These are phyloP conservation scores for Tubiluchus corallicola DNA, from an alignment of 2,888 invertebrate genomes.

Conservation along the genomic window DNA sequence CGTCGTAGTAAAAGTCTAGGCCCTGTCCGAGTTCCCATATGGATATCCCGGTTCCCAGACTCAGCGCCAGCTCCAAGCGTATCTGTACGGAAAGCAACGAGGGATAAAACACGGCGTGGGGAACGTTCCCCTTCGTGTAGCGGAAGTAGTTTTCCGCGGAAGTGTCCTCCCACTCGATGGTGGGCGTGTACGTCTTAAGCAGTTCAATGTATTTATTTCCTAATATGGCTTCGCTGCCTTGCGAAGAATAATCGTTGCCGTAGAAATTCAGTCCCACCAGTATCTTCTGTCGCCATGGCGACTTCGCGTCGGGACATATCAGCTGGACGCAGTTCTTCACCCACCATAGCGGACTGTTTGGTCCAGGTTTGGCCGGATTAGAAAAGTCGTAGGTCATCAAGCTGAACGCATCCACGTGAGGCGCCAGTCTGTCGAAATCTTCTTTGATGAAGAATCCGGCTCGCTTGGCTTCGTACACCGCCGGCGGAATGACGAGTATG, in stretches of 20 bases:
- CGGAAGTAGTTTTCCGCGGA: constrained; percentile 61
- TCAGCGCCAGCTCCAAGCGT: constrained; percentile 54
- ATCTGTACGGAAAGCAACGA: constrained; percentile 63
- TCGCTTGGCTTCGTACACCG: constrained; percentile 25
- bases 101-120: constrained; percentile 68
- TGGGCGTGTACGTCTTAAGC: constrained; percentile 51
- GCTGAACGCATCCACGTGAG: constrained; percentile 63
- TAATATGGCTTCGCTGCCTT: constrained; percentile 59
- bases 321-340: constrained; percentile 51
- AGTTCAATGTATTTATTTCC: constrained; percentile 46
- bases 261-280: constrained; percentile 80
- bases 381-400: constrained; percentile 96
- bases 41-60: constrained; percentile 63
- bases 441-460: constrained; percentile 49
- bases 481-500: constrained; percentile 63
- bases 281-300: constrained; percentile 49
- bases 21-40: constrained; percentile 96
- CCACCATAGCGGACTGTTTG: constrained; percentile 76
- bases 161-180: constrained; percentile 53
- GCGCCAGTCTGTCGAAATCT: constrained; percentile 55
- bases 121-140: constrained; percentile 63
- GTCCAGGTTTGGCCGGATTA: constrained; percentile 49
- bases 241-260: constrained; percentile 64
- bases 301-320: constrained; percentile 37
- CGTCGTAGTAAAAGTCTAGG: constrained; percentile 79